Evolutionary conservation across 2,113 vertebrate genomes (phyloP).

Genomic region (Aldabrachelys gigantea): DNA sequence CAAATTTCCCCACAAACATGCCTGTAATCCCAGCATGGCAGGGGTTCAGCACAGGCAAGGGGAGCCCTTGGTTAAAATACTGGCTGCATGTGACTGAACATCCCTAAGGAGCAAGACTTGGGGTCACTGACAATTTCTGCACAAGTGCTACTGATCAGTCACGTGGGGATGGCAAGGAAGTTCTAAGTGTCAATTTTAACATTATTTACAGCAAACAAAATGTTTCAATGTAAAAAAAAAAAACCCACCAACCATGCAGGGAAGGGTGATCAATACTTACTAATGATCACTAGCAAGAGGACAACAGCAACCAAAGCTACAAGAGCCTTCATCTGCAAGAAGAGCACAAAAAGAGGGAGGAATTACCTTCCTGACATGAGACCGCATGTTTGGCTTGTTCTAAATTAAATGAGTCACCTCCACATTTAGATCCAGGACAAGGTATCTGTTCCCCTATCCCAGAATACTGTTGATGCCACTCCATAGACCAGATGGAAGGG

Average conservation of each 20-base stretch:
- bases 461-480: too few species aligned
- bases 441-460: neutral
- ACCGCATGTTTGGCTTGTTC: rapidly evolving
- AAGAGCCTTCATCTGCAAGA: slow-evolving; percentile 92
- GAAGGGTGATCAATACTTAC: slow-evolving; percentile 81
- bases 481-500: neutral
- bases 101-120: neutral
- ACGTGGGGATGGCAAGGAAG: neutral
- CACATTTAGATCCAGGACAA: neutral
- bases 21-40: neutral
- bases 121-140: neutral
- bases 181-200: neutral
- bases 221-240: neutral
- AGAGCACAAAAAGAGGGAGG: neutral
- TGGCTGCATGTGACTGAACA: neutral
- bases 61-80: rapidly evolving
- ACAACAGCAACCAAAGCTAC: slow-evolving; percentile 86
- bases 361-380: neutral
- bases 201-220: neutral
- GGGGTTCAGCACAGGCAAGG: neutral
- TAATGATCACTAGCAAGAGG: slow-evolving; percentile 92
- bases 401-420: neutral
- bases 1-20: rapidly evolving
- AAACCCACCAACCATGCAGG: neutral
- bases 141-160: neutral